A percentile compares a stretch with the other conserved stretches of the same genome.
Evolutionary conservation across 2,113 vertebrate species (phyloP).

Genomic region (Podocnemis expansa): DNA sequence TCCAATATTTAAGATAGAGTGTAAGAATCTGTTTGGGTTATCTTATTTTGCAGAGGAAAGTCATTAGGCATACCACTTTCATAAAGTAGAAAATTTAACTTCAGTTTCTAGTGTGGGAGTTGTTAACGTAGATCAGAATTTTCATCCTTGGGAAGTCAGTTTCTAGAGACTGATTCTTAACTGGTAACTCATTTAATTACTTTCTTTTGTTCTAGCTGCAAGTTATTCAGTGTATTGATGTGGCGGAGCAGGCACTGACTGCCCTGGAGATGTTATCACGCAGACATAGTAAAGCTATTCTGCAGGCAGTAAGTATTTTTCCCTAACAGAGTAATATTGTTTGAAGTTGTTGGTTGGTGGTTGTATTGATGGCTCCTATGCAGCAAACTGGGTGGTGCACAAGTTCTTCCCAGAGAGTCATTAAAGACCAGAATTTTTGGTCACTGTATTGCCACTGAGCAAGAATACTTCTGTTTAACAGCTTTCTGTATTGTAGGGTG

Average conservation of each 20-base stretch:
- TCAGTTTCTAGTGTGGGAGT: not conserved
- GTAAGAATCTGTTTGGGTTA: not conserved
- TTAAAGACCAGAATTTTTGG: not conserved
- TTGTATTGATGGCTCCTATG: not conserved
- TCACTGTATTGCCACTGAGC: not conserved
- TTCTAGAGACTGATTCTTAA: not conserved
- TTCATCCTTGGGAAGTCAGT: not conserved
- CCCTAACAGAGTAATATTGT: not conserved
- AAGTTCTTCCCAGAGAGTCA: not conserved
- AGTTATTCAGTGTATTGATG: conserved; percentile 99
- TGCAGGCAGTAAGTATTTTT: conserved; percentile 91
- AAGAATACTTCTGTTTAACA: conserved; percentile 9
- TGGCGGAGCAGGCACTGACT: conserved; percentile 97
- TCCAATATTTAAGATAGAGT: not conserved
- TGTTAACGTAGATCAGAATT: not conserved
- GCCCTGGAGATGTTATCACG: conserved; percentile 98
- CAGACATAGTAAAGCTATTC: conserved; percentile 98
- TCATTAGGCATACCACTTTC: not conserved
- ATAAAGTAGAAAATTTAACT: not conserved
- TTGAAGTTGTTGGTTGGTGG: not conserved
- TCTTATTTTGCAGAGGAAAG: not conserved
- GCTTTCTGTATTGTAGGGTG: conserved; percentile 81
- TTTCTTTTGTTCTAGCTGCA: conserved; percentile 85
- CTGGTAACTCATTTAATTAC: not conserved
- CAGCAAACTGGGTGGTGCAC: not conserved